Evolutionary conservation across 2,113 vertebrate species (phyloP).

Genomic region (cattle (Bos taurus)): DNA sequence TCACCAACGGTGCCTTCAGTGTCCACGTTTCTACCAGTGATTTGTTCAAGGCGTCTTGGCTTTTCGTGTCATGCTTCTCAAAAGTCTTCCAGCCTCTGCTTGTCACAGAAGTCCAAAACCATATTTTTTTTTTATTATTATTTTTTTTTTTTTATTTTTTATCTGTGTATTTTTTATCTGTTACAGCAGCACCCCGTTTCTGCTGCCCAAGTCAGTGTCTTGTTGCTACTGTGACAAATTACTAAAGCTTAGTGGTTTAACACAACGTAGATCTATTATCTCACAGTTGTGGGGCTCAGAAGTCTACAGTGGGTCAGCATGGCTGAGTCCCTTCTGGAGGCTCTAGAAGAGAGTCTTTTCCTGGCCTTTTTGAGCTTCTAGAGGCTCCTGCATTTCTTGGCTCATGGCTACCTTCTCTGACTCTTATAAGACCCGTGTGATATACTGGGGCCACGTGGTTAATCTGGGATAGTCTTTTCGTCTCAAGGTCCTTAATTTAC

Average conservation of each 20-base stretch:
- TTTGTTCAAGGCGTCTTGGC: neutral
- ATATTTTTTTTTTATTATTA: too few species aligned
- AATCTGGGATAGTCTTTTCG: neutral
- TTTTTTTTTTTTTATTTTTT: too few species aligned
- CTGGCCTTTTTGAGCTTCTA: neutral
- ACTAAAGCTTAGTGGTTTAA: neutral
- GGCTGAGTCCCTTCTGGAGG: neutral
- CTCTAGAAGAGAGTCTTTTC: neutral
- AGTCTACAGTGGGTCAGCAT: neutral
- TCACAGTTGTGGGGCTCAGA: neutral
- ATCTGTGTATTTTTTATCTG: rapidly evolving
- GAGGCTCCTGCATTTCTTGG: neutral
- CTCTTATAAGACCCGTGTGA: neutral
- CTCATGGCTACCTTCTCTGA: neutral
- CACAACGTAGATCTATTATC: neutral
- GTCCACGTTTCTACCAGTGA: neutral
- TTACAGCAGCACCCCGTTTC: neutral
- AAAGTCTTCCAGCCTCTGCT: neutral
- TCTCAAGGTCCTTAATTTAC: neutral
- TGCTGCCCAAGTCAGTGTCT: neutral
- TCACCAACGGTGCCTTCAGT: neutral
- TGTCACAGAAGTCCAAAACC: neutral
- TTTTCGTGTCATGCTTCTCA: neutral
- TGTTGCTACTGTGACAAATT: neutral
- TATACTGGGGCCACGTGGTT: neutral